Evolutionary conservation across 1,140 invertebrate species (phyloP).

Genomic region (Heliconius melpomene): DNA sequence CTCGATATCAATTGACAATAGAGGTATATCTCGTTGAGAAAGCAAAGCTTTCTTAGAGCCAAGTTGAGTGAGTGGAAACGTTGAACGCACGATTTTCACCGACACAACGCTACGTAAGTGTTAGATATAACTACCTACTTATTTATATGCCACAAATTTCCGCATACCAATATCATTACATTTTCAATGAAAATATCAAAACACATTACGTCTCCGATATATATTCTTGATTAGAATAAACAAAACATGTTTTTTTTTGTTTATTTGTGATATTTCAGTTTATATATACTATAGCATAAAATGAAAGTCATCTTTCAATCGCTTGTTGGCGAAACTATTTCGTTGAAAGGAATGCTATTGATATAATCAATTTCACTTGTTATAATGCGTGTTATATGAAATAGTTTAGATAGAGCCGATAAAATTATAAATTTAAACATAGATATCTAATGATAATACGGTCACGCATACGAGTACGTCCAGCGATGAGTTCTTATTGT

Average conservation of each 20-base stretch:
- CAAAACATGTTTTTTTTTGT: neutral
- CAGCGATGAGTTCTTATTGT: slow-evolving; percentile 58
- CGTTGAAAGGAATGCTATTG: slow-evolving; percentile 12
- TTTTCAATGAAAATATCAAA: slow-evolving; percentile 11
- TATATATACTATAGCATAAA: neutral
- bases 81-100: slow-evolving; percentile 33
- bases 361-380: slow-evolving; percentile 25
- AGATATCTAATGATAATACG: slow-evolving; percentile 55
- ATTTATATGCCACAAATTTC: slow-evolving; percentile 45
- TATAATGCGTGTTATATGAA: slow-evolving; percentile 4
- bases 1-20: slow-evolving; percentile 9
- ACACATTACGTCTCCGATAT: neutral
- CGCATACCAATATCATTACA: slow-evolving; percentile 41
- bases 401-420: slow-evolving; percentile 6
- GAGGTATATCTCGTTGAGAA: slow-evolving; percentile 7
- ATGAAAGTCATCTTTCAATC: slow-evolving; percentile 1
- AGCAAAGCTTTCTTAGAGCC: slow-evolving; percentile 19
- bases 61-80: slow-evolving; percentile 6
- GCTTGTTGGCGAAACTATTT: slow-evolving; percentile 14
- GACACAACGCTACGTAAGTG: slow-evolving; percentile 31
- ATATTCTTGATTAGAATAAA: slow-evolving; percentile 17
- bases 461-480: slow-evolving; percentile 54
- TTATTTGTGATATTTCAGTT: neutral
- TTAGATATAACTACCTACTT: slow-evolving; percentile 18
- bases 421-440: slow-evolving; percentile 41